Evolutionary conservation across 2,113 vertebrate genomes (phyloP), one percentile per base, ranked within the genome.

Genomic region (Cavia porcellus): DNA sequence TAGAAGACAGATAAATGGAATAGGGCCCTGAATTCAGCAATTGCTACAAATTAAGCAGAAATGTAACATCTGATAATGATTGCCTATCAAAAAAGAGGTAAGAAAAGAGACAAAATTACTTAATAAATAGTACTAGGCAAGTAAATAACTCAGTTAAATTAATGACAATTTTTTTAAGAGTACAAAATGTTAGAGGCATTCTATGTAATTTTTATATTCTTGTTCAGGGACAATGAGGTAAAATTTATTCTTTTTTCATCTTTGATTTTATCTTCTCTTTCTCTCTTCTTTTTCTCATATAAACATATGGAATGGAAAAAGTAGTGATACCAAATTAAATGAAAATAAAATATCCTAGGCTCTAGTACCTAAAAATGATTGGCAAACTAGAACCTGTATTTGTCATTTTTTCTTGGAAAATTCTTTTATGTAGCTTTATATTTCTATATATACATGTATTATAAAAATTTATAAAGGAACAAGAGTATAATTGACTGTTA

Each of bases 331-430:
- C 84, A 38, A 93, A 72, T 24, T 35, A 66, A 32, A 77, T 57
- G 19, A 87, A 77, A 87, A 24, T 25, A 42, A 72, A 92, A 74
- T 12, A 12, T 19, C 20, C 15, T 80, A 72, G 32, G 19, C 17
- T 72, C 25, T 1, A 66, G 25, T 59, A 45, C 10, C 25, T 89
- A 64, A 72, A 72, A 68, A 59, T 52, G 32, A 89, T 30, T 42
- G 9, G 55, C 45, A 93, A 92, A 96, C 70, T 87, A 55, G 2
- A 57, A 38, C 20, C 30, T 59, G 15, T 94, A 92, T 70, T 94
- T 61, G 4, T 38, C 20, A 86, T 86, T 74, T 47, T 74, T 38
- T 38, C 32, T 55, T n/a, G 22, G 32, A 52, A 84, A 90, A 38
- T 28, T 22, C 15, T 61, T 84, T 55, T 70, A 4, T 75, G 11